A percentile compares a stretch with the other conserved stretches of the same genome.
phyloP scores from a whole-genome alignment of 2,888 invertebrate genomes.

The Agonum fuliginosum region DNA sequence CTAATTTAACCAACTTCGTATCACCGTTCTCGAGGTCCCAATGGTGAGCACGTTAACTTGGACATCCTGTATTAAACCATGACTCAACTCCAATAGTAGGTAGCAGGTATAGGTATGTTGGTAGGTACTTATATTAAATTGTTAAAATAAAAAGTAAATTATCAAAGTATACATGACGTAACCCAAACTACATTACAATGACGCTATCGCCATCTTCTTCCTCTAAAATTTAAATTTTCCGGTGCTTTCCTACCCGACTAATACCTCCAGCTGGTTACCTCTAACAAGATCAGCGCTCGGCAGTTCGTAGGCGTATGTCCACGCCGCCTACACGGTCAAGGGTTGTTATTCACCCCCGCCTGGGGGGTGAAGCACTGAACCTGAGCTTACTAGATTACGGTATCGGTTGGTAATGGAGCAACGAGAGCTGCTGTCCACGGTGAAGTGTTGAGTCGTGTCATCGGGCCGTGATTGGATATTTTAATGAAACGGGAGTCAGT shows the following conservation, averaged over 20 bases:
- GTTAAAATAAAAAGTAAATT: too few species aligned
- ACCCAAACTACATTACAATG: too few species aligned
- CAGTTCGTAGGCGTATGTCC: background rate
- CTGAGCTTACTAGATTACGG: slow-evolving; percentile 9
- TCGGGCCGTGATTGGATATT: slow-evolving; percentile 1
- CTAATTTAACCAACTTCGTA: too few species aligned
- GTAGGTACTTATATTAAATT: too few species aligned
- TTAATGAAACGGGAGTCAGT: background rate
- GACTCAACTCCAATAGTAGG: too few species aligned
- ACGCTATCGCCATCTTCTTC: background rate
- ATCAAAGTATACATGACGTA: too few species aligned
- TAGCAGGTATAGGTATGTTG: too few species aligned
- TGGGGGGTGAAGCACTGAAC: background rate
- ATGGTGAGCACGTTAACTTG: too few species aligned
- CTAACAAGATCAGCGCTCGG: slow-evolving; percentile 32
- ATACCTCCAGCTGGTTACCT: slow-evolving; percentile 8
- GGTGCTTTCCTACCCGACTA: background rate
- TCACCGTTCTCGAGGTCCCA: too few species aligned
- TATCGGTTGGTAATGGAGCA: background rate
- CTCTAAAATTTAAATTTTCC: background rate
- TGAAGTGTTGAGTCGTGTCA: background rate
- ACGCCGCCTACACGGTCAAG: background rate
- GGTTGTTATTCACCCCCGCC: background rate
- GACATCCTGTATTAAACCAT: too few species aligned
- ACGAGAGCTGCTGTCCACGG: background rate